phyloP scores from a whole-genome alignment of 2,888 invertebrate species.

The Pristionchus japonicus region DNA sequence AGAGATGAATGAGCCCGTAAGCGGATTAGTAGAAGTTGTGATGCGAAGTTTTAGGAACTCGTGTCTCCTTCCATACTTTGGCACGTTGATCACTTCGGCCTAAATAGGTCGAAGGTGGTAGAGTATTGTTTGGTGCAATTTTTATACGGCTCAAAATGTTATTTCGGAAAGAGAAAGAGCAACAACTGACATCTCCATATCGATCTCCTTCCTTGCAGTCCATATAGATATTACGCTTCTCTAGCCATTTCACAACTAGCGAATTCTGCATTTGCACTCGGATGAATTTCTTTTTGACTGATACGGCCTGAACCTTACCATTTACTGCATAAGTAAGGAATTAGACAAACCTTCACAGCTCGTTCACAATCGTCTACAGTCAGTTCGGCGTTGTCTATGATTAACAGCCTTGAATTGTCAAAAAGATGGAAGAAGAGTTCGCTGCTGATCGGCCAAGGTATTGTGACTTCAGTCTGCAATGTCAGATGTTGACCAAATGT shows the following conservation, averaged over 20 bases:
- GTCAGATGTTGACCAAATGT: too few species aligned
- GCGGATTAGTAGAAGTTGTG: background rate
- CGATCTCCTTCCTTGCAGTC: background rate
- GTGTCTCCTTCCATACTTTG: background rate
- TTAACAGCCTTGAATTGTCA: background rate
- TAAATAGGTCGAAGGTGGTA: too few species aligned
- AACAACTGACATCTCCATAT: background rate
- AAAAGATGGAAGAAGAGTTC: background rate
- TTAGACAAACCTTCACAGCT: background rate
- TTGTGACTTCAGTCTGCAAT: background rate
- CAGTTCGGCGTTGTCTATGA: background rate
- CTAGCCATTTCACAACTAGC: background rate
- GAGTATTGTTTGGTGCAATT: too few species aligned
- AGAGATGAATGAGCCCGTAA: background rate
- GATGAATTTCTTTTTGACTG: background rate
- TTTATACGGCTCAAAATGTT: too few species aligned
- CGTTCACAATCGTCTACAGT: background rate
- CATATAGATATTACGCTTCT: background rate
- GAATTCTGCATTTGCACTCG: background rate
- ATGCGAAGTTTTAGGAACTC: background rate
- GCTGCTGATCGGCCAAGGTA: background rate
- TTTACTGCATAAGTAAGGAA: too few species aligned
- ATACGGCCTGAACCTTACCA: background rate
- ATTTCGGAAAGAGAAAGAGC: background rate
- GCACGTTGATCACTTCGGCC: background rate